phyloP scores from a whole-genome alignment of 2,797 vertebrate genomes.

The Tachyglossus aculeatus region DNA sequence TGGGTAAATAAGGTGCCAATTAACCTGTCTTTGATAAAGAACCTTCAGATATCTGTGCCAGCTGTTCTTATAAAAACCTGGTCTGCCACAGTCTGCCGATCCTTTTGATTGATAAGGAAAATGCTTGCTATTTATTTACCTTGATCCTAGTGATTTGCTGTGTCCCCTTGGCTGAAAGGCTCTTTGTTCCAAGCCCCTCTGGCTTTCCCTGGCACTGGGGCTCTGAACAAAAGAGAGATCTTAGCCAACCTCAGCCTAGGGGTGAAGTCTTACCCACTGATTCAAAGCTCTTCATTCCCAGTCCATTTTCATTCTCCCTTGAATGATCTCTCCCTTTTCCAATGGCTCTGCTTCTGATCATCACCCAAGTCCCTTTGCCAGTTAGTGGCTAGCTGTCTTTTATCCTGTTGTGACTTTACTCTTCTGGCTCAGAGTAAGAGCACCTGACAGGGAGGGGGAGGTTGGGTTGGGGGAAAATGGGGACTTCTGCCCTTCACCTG shows the following conservation, averaged over 20 bases:
- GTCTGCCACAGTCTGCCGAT: not conserved
- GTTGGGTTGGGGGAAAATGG: too few species aligned
- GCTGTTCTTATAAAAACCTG: not conserved
- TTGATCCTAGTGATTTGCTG: not conserved
- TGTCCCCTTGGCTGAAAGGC: not conserved
- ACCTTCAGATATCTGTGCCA: not conserved
- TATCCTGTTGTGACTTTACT: too few species aligned
- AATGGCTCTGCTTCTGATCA: not conserved
- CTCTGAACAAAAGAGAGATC: not conserved
- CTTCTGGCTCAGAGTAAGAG: too few species aligned
- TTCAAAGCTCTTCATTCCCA: not conserved
- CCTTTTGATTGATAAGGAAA: not conserved
- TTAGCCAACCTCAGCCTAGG: not conserved
- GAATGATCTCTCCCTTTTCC: not conserved
- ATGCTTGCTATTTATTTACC: not conserved
- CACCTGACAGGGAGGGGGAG: too few species aligned
- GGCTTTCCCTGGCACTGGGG: not conserved
- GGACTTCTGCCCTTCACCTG: too few species aligned
- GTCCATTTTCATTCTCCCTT: not conserved
- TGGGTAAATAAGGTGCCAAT: not conserved
- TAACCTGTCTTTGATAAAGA: not conserved
- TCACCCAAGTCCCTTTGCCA: not conserved
- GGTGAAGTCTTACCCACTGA: not conserved
- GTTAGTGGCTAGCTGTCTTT: too few species aligned
- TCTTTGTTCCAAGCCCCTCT: not conserved